phyloP scores from a whole-genome alignment of 2,797 vertebrate species.

The Sternotherus odoratus region DNA sequence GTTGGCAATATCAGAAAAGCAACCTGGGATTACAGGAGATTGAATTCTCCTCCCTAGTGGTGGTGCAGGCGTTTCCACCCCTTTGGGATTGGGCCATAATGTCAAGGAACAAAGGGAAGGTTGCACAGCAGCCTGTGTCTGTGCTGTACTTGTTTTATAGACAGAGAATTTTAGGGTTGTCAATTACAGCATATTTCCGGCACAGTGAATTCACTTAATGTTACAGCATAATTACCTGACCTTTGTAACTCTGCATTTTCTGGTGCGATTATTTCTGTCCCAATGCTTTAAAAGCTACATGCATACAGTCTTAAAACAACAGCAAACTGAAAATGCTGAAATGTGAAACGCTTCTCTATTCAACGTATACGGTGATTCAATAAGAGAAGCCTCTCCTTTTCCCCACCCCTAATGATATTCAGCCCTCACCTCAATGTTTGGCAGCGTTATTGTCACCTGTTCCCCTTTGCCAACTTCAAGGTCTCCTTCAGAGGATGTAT shows the following conservation, averaged over 20 bases:
- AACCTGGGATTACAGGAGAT: conserved; percentile 50
- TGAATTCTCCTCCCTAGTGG: conserved; percentile 64
- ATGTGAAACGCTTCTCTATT: not conserved
- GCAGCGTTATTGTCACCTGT: conserved; percentile 97
- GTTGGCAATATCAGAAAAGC: not conserved
- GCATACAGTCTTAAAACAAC: not conserved
- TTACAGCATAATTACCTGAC: conserved; percentile 4
- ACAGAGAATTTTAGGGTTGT: conserved; percentile 47
- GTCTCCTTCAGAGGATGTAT: conserved; percentile 94
- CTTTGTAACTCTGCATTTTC: not conserved
- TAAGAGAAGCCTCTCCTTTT: not conserved
- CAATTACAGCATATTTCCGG: conserved; percentile 53
- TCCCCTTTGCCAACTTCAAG: conserved; percentile 98
- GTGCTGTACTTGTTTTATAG: conserved; percentile 38
- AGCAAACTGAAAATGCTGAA: not conserved
- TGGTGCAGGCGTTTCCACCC: conserved; percentile 34
- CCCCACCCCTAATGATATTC: rapidly evolving
- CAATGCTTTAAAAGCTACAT: not conserved
- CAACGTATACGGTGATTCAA: not conserved
- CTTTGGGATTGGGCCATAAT: conserved; percentile 44
- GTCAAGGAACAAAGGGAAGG: conserved; percentile 57
- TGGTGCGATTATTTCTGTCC: not conserved
- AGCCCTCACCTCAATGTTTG: conserved; percentile 92
- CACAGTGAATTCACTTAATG: conserved; percentile 32
- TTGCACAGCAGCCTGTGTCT: conserved; percentile 57